Percentiles rank a stretch among this genome's conserved stretches.
Conservation (phyloP, 2,888 invertebrate genomes). For the Electrophaes corylata region DNA sequence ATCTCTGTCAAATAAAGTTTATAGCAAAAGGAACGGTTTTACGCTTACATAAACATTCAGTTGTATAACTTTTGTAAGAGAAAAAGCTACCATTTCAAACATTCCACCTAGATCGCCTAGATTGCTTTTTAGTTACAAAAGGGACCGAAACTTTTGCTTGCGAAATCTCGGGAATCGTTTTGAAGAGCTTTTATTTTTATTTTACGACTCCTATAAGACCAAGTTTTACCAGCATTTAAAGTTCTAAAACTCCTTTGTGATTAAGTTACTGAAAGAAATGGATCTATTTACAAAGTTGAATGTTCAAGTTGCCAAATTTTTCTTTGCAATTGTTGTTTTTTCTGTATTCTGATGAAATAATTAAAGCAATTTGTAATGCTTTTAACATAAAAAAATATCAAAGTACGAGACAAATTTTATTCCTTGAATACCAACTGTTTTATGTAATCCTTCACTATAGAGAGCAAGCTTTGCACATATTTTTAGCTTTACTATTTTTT, state of each 20-base stretch:
- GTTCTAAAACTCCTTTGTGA: constrained; percentile 52
- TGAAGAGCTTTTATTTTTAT: constrained; percentile 56
- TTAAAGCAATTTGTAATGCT: background rate
- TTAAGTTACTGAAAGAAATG: constrained; percentile 58
- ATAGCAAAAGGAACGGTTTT: background rate
- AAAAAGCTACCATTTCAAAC: constrained; percentile 21
- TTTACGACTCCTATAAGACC: constrained; percentile 49
- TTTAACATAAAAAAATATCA: background rate
- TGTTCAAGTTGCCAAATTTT: constrained; percentile 32
- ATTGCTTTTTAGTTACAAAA: constrained; percentile 35
- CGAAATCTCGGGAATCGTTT: constrained; percentile 39
- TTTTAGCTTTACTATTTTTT: too few species aligned
- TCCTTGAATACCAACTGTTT: too few species aligned
- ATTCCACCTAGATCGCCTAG: constrained; percentile 27
- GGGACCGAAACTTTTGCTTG: constrained; percentile 33
- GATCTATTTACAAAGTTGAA: constrained; percentile 51
- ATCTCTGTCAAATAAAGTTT: constrained; percentile 8
- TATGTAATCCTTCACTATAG: too few species aligned
- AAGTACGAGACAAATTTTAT: too few species aligned
- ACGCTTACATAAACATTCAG: too few species aligned
- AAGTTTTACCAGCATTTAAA: constrained; percentile 52
- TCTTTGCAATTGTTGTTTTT: constrained; percentile 13
- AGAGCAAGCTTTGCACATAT: too few species aligned
- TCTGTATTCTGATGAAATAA: too few species aligned
- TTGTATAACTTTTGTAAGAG: too few species aligned